Evolutionary conservation across 2,113 vertebrate species (phyloP).

Genomic region (Oplegnathus fasciatus): DNA sequence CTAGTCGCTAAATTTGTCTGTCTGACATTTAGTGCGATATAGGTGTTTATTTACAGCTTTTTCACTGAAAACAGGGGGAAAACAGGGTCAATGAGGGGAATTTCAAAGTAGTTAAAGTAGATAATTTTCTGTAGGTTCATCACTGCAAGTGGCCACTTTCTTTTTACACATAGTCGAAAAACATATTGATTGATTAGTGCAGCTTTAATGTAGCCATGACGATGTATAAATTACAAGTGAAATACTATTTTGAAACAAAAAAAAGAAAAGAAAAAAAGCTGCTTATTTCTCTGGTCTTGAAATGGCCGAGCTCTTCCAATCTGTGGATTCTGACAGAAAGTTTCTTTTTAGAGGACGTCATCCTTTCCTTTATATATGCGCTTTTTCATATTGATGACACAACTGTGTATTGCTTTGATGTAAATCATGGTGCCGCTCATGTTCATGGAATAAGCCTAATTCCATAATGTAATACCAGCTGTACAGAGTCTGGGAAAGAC

Average conservation of each 20-base stretch:
- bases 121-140: background rate
- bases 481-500: slow-evolving; percentile 38
- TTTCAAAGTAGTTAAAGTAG: background rate
- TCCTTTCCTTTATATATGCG: background rate
- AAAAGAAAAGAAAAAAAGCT: too few relatives aligned
- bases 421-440: slow-evolving; percentile 43
- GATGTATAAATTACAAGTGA: background rate
- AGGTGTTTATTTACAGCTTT: background rate
- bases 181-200: background rate
- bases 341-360: background rate
- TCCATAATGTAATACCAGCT: slow-evolving; percentile 49
- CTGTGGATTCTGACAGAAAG: background rate
- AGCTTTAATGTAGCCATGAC: background rate
- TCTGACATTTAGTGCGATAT: background rate
- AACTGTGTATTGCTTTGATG: slow-evolving; percentile 46
- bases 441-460: slow-evolving; percentile 50
- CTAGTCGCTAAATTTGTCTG: background rate
- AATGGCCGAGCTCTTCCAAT: background rate
- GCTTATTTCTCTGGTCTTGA: background rate
- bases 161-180: background rate
- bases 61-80: background rate
- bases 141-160: too few relatives aligned
- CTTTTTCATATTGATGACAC: slow-evolving; percentile 26
- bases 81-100: background rate
- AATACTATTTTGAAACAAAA: background rate